Percentiles rank a stretch among this genome's conserved stretches.
phyloP scores from a whole-genome alignment of 1,140 invertebrate species.

The Drosophila repleta region DNA sequence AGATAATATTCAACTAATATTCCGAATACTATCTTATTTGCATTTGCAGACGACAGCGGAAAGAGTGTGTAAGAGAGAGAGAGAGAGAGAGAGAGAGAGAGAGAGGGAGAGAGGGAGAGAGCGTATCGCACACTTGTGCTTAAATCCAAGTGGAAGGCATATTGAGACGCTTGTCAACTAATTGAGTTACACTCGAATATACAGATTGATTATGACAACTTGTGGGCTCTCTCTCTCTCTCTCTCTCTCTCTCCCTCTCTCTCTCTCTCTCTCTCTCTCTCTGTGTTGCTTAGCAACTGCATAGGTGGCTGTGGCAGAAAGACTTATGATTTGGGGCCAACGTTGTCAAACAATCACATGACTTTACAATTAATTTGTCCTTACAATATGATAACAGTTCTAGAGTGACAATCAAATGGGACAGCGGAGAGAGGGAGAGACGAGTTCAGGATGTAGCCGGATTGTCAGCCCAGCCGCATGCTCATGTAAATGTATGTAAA shows the following conservation, averaged over 20 bases:
- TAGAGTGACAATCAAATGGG: conserved; percentile 36
- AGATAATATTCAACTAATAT: too few species aligned
- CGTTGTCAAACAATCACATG: conserved; percentile 74
- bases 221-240: conserved; percentile 11
- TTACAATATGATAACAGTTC: conserved; percentile 50
- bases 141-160: conserved; percentile 3
- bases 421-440: background rate
- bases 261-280: background rate
- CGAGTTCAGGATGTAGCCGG: conserved; percentile 1
- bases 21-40: too few species aligned
- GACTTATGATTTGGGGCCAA: conserved; percentile 39
- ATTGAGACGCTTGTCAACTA: conserved; percentile 59
- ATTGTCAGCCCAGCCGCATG: conserved; percentile 21
- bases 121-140: background rate
- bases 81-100: too few species aligned
- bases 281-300: conserved; percentile 3
- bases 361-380: conserved; percentile 74
- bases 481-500: conserved; percentile 41
- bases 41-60: too few species aligned
- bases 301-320: conserved; percentile 6
- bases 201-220: conserved; percentile 49
- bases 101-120: too few species aligned
- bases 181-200: conserved; percentile 59
- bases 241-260: background rate
- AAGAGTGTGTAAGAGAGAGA: too few species aligned